Evolutionary conservation across 2,888 invertebrate species (phyloP).

Genomic region (Brachypalpus laphriformis): DNA sequence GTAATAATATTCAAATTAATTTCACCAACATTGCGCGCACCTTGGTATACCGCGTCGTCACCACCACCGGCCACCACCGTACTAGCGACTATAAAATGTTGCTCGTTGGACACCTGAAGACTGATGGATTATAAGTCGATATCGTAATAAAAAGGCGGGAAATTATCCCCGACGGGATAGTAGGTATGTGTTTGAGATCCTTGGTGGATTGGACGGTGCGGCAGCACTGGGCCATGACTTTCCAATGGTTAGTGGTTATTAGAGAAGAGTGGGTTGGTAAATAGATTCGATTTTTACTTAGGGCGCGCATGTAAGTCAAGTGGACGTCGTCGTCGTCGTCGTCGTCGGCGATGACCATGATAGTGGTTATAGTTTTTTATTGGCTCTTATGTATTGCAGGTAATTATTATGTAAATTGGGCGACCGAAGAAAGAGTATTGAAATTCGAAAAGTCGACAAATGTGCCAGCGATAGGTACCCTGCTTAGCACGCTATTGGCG

Average conservation of each 20-base stretch:
- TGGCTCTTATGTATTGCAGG: constrained; percentile 56
- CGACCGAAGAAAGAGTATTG: constrained; percentile 27
- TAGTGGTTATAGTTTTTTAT: constrained; percentile 64
- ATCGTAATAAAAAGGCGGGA: constrained; percentile 66
- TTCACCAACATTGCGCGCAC: constrained; percentile 67
- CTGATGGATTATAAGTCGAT: constrained; percentile 69
- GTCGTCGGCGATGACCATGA: constrained; percentile 60
- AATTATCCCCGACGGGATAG: constrained; percentile 50
- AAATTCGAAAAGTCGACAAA: constrained; percentile 39
- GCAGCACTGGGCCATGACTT: constrained; percentile 53
- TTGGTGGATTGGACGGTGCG: constrained; percentile 52
- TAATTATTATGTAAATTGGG: constrained; percentile 69
- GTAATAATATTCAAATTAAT: constrained; percentile 71
- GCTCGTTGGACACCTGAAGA: constrained; percentile 61
- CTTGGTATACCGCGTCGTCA: constrained; percentile 37
- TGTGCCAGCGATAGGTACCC: not conserved
- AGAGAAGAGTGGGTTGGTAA: constrained; percentile 50
- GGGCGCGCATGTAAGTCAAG: constrained; percentile 56
- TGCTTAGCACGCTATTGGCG: not conserved
- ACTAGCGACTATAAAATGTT: constrained; percentile 18
- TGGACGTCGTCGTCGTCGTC: constrained; percentile 39
- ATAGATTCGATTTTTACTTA: constrained; percentile 70
- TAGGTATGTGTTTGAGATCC: constrained; percentile 33
- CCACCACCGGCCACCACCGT: not conserved
- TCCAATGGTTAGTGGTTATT: constrained; percentile 28